These are phyloP conservation scores for Rhea pennata DNA, from an alignment of 2,113 vertebrate genomes.

Conservation along the genomic window DNA sequence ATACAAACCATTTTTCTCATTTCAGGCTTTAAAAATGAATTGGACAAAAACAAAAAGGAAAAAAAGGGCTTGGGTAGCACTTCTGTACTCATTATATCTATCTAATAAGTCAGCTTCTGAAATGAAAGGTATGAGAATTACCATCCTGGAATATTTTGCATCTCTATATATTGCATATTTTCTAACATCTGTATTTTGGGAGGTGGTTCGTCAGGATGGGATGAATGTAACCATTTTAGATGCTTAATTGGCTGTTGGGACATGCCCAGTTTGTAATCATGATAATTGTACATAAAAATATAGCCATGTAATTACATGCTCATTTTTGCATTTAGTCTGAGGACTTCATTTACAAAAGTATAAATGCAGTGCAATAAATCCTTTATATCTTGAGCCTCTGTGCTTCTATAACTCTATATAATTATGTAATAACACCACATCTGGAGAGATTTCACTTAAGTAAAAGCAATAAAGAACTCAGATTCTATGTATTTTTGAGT, in stretches of 20 bases:
- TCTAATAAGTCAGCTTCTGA: not conserved
- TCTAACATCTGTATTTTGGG: not conserved
- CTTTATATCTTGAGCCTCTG: conserved; percentile 5
- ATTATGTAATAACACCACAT: conserved; percentile 3
- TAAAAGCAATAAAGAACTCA: conserved; percentile 14
- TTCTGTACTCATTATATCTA: not conserved
- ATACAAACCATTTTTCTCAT: conserved; percentile 52
- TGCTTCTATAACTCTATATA: conserved; percentile 32
- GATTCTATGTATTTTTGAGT: not conserved
- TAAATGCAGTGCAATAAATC: not conserved
- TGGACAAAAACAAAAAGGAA: not conserved
- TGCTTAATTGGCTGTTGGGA: conserved; percentile 43
- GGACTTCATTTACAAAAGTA: conserved; percentile 21
- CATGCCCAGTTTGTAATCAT: conserved; percentile 53
- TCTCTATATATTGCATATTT: not conserved
- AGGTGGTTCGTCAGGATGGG: conserved; percentile 27
- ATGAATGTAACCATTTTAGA: conserved; percentile 45
- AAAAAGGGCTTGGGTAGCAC: not conserved
- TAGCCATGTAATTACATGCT: conserved; percentile 25
- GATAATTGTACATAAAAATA: conserved; percentile 50
- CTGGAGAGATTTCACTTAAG: conserved; percentile 16
- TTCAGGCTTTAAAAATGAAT: conserved; percentile 41
- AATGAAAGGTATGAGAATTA: not conserved
- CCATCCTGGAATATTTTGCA: not conserved
- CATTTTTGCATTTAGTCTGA: conserved; percentile 52